Conservation (phyloP, 1,140 invertebrate genomes). For the Saccostrea glomerata region DNA sequence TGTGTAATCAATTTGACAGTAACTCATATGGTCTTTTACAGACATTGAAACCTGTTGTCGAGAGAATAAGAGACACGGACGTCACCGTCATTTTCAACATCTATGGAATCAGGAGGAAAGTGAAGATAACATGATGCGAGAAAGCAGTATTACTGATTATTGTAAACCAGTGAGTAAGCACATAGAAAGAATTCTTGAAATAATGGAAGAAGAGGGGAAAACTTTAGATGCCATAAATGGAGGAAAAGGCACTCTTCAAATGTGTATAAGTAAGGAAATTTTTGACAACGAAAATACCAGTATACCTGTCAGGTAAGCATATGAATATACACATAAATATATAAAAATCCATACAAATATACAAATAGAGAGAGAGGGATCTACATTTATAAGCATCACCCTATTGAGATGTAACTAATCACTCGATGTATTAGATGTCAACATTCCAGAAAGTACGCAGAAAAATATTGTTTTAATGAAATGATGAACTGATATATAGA, state of each 20-base stretch:
- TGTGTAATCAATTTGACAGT: background rate
- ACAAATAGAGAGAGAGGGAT: no score
- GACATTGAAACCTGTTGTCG: background rate
- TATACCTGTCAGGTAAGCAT: background rate
- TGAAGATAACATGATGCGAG: background rate
- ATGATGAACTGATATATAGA: no score
- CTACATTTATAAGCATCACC: no score
- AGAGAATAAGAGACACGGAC: background rate
- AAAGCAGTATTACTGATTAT: background rate
- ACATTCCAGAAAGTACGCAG: no score
- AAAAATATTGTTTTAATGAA: no score
- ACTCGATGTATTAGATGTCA: no score
- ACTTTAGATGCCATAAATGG: background rate
- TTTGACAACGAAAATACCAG: background rate
- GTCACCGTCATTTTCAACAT: background rate
- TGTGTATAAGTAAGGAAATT: background rate
- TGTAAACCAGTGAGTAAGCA: background rate
- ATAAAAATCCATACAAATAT: no score
- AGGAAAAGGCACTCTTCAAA: background rate
- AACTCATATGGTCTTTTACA: background rate
- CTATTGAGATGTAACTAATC: no score
- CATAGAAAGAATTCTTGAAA: background rate
- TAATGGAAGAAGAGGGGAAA: background rate
- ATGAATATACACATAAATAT: no score
- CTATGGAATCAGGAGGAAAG: background rate